Evolutionary conservation across 37 sponge, comb jelly and placozoan species (phyloP).

Genomic region (Theonella swinhoei): DNA sequence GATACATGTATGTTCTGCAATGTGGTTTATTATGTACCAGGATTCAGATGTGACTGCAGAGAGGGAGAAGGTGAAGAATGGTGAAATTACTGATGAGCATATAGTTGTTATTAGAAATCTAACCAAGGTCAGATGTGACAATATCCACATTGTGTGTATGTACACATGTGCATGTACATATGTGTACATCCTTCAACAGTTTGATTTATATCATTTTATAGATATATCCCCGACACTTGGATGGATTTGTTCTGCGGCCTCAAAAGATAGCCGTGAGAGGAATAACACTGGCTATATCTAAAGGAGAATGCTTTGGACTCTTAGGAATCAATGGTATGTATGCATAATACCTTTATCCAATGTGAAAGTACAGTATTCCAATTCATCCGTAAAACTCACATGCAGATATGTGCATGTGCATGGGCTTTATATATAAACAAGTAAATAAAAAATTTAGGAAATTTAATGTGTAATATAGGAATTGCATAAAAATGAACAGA

Average conservation of each 20-base stretch:
- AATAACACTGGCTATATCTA: constrained; percentile 72
- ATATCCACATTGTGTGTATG: too few species aligned
- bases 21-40: constrained; percentile 39
- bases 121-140: constrained; percentile 53
- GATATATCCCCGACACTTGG: constrained; percentile 18
- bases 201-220: constrained; percentile 15
- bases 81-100: constrained; percentile 13
- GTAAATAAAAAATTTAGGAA: too few species aligned
- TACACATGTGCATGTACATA: too few species aligned
- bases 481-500: too few species aligned
- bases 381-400: too few species aligned
- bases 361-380: too few species aligned
- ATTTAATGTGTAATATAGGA: too few species aligned
- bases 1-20: too few species aligned
- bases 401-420: too few species aligned
- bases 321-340: constrained; percentile 89
- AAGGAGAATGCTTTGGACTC: constrained; percentile 93
- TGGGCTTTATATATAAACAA: too few species aligned
- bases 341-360: not conserved
- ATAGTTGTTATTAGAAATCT: constrained; percentile 73
- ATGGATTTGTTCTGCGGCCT: constrained; percentile 22
- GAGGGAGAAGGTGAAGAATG: constrained; percentile 52
- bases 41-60: constrained; percentile 89
- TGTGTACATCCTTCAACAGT: too few species aligned
- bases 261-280: constrained; percentile 60